Conservation (phyloP, 2,113 vertebrate genomes). For the Callocephalon fimbriatum region DNA sequence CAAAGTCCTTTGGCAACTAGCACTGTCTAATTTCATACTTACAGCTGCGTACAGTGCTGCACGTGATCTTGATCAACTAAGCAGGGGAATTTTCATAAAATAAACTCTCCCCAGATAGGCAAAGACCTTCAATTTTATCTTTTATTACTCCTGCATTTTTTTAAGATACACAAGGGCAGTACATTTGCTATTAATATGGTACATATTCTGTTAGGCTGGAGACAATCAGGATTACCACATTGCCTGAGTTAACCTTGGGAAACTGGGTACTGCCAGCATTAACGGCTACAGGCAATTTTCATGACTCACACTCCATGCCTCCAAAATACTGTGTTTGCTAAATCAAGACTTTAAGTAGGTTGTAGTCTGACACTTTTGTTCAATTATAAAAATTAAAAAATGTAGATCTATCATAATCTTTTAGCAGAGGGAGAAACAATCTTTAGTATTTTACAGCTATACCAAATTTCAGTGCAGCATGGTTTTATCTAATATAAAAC, state of each 20-base stretch:
- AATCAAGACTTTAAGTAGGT: neutral
- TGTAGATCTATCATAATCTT: neutral
- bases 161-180: neutral
- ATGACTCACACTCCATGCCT: neutral
- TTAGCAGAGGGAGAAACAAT: neutral
- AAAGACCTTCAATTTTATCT: neutral
- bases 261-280: neutral
- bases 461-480: neutral
- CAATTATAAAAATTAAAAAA: neutral
- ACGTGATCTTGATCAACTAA: neutral
- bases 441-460: neutral
- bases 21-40: neutral
- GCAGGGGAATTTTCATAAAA: neutral
- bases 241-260: neutral
- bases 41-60: rapidly evolving
- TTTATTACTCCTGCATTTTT: neutral
- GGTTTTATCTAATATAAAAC: constrained; percentile 1
- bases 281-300: neutral
- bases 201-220: neutral
- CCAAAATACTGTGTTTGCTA: neutral
- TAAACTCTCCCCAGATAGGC: neutral
- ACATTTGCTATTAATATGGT: neutral
- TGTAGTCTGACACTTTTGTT: neutral
- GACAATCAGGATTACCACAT: neutral
- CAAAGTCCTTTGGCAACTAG: rapidly evolving